These are phyloP conservation scores for Cheilosia soror DNA, from an alignment of 2,888 invertebrate genomes.

Conservation along the genomic window DNA sequence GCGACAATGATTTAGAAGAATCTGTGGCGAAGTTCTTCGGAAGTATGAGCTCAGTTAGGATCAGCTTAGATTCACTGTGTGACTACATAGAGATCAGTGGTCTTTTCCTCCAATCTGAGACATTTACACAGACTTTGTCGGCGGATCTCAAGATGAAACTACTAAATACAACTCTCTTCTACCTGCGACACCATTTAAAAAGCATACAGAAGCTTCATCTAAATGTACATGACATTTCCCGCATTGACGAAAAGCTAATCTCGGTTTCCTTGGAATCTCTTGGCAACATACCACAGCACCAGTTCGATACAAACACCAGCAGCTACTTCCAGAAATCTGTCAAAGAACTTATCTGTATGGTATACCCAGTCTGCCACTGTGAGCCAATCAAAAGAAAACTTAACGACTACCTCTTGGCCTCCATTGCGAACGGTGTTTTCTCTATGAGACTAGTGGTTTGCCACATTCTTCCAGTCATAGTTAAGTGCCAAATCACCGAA, in stretches of 20 bases:
- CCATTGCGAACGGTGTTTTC: conserved; percentile 54
- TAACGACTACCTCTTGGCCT: conserved; percentile 40
- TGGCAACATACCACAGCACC: conserved; percentile 4
- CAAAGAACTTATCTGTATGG: conserved; percentile 54
- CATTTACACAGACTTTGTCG: conserved; percentile 1
- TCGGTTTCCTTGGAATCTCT: conserved; percentile 30
- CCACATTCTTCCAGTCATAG: conserved; percentile 57
- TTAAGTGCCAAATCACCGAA: conserved; percentile 6
- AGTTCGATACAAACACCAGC: conserved; percentile 5
- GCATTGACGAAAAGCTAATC: conserved; percentile 31
- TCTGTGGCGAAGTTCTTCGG: conserved; percentile 3
- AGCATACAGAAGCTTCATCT: conserved; percentile 32
- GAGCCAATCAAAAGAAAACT: conserved; percentile 41
- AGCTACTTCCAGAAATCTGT: conserved; percentile 55
- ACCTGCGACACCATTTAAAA: conserved; percentile 55
- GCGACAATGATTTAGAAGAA: conserved; percentile 13
- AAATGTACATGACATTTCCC: conserved; percentile 3
- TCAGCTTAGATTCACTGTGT: conserved; percentile 25
- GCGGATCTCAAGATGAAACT: conserved; percentile 11
- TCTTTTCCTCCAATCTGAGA: conserved; percentile 39
- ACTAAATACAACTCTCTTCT: conserved; percentile 37
- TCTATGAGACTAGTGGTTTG: conserved; percentile 51
- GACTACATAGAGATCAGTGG: conserved; percentile 45
- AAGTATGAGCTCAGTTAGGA: background rate
- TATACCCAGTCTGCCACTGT: conserved; percentile 47